Evolutionary conservation across 2,113 vertebrate genomes (phyloP).

Genomic region (Neomonachus schauinslandi): DNA sequence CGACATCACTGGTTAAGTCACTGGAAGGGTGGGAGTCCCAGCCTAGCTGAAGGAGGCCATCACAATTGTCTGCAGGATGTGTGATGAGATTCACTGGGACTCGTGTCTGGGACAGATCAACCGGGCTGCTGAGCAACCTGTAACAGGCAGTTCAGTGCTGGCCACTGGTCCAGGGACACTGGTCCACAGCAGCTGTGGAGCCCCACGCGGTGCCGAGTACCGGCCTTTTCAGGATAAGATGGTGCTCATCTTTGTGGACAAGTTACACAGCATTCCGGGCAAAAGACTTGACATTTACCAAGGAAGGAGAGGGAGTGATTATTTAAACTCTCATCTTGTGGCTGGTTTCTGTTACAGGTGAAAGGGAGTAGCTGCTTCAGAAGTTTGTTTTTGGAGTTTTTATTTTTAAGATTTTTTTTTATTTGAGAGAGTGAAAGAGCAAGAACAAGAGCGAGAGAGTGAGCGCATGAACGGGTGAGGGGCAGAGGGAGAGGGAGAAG

Average conservation of each 20-base stretch:
- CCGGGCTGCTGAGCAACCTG: background rate
- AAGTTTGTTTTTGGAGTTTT: background rate
- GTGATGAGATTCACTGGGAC: background rate
- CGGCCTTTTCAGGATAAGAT: background rate
- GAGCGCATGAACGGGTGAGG: too few species aligned
- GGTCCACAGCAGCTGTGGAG: rapidly evolving
- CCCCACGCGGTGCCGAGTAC: rapidly evolving
- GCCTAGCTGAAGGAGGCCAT: background rate
- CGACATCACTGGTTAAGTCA: background rate
- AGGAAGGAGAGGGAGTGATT: background rate
- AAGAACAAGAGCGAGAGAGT: too few species aligned
- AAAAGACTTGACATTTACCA: background rate
- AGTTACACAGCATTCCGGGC: background rate
- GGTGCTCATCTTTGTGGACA: background rate
- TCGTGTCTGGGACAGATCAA: background rate
- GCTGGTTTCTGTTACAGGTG: background rate
- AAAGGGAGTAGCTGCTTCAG: background rate
- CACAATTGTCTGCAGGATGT: rapidly evolving
- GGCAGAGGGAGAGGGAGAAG: background rate
- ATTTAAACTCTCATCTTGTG: background rate
- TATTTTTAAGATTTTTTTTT: background rate
- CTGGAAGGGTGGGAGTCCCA: background rate
- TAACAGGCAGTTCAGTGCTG: too few species aligned
- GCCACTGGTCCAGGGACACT: background rate
- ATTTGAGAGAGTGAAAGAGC: too few species aligned